Conservation (phyloP, 2,888 invertebrate genomes). For the Tuta absoluta region DNA sequence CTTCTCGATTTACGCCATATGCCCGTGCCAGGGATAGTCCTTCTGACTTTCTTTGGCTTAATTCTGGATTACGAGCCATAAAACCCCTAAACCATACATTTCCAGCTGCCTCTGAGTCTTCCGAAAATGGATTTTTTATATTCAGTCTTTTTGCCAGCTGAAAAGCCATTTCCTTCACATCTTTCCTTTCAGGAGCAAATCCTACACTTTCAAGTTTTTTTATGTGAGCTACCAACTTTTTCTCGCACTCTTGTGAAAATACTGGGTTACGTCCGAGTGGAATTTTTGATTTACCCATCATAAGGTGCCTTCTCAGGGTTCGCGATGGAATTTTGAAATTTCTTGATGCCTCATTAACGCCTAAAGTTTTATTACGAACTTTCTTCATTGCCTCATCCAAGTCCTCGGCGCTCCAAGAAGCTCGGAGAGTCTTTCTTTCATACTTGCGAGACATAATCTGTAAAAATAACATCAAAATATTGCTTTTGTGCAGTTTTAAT, state of each 20-base stretch:
- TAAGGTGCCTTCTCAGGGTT: constrained; percentile 26
- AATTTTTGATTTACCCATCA: neutral
- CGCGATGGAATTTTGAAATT: constrained; percentile 27
- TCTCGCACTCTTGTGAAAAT: neutral
- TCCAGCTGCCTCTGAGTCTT: constrained; percentile 30
- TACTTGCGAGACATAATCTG: constrained; percentile 13
- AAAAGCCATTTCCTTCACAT: constrained; percentile 29
- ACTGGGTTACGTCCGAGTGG: neutral
- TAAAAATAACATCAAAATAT: constrained; percentile 4
- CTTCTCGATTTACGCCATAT: constrained; percentile 39
- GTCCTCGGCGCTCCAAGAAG: constrained; percentile 8
- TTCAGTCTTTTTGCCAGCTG: constrained; percentile 32
- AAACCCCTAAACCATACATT: constrained; percentile 28
- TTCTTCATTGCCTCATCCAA: neutral
- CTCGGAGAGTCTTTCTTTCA: constrained; percentile 7
- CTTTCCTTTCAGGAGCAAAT: constrained; percentile 19
- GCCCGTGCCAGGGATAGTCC: constrained; percentile 40
- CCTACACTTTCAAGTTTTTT: constrained; percentile 24
- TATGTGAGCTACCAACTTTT: constrained; percentile 22
- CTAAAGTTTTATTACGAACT: constrained; percentile 10
- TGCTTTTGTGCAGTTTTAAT: constrained; percentile 2
- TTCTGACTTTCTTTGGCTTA: constrained; percentile 40
- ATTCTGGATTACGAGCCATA: constrained; percentile 25
- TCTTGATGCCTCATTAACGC: constrained; percentile 28
- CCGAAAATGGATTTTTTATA: constrained; percentile 33